Evolutionary conservation across 2,888 invertebrate genomes (phyloP), one percentile per base, ranked within the genome.

Genomic region (Trachelus troglodyta): DNA sequence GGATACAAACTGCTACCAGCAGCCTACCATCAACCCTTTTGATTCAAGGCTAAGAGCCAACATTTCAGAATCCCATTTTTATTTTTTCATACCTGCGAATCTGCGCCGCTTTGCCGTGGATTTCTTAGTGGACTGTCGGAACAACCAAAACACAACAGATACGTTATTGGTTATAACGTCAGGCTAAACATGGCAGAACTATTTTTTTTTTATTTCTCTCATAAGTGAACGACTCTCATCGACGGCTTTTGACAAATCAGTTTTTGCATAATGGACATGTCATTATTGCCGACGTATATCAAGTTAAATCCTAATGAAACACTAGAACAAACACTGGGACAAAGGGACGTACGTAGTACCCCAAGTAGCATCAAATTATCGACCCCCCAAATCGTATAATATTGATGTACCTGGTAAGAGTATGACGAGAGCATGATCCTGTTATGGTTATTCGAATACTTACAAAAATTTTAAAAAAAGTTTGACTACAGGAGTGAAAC

Each of bases 91-190:
- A 91, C 91, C 91, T 91, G 91, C 88, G 85, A 91, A 88, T 90
- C 89, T 90, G 89, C 91, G 89, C 88, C 89, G 88, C 89, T 91
- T 91, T 87, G 89, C 89, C 88, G 88, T 87, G 87, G 90, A 84
- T 89, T 90, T 90, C 89, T 89, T 90, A 90, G 90, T 89, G 87
- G 89, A 90, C 91, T 91, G 91, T 90, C 88, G 87, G 86, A 90
- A 90, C 88, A 90, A 90, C 87, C 87, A 90, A 90, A 90, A 78
- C 40, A 90, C 83, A 87, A 84, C 82, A 84, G 83, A 84, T 84
- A 82, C 78, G 86, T 87, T 87, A 87, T 71, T 84, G 76, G 79
- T 79, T 74, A 79, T 71, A 71, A 71, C 71, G 71, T 71, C 31
- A 71, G 71, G 23, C 71, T 34, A 76, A 80, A 75, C 75, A 83